Evolutionary conservation across 2,797 vertebrate genomes (phyloP).

Genomic region (Bradypodion pumilum): DNA sequence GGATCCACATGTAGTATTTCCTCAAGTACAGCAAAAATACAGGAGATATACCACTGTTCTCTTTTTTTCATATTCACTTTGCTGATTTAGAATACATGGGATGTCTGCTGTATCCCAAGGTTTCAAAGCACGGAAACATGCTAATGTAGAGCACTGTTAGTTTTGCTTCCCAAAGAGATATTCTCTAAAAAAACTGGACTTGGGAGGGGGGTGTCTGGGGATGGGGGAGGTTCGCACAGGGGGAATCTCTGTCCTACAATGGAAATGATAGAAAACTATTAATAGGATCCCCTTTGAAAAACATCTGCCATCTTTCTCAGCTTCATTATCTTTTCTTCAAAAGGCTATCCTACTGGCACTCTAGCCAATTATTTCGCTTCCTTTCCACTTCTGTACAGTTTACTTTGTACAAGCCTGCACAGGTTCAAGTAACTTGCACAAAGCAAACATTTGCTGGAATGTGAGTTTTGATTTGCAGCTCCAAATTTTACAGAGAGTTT

Average conservation of each 20-base stretch:
- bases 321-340: neutral
- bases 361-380: neutral
- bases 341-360: neutral
- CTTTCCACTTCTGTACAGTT: neutral
- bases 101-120: neutral
- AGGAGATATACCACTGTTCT: neutral
- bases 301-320: neutral
- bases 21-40: neutral
- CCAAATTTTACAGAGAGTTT: neutral
- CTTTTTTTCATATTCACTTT: neutral
- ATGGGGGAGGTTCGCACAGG: too few relatives aligned
- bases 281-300: neutral
- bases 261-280: neutral
- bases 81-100: neutral
- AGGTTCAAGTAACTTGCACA: neutral
- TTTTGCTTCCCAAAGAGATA: neutral
- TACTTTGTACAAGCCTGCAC: neutral
- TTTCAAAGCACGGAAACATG: neutral
- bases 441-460: neutral
- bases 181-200: neutral
- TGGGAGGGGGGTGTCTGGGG: too few relatives aligned
- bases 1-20: constrained; percentile 28
- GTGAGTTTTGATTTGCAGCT: neutral
- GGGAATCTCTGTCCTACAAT: too few relatives aligned
- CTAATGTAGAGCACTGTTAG: neutral